Evolutionary conservation across 2,888 invertebrate genomes (phyloP).

Genomic region (Drosophila gaucha): DNA sequence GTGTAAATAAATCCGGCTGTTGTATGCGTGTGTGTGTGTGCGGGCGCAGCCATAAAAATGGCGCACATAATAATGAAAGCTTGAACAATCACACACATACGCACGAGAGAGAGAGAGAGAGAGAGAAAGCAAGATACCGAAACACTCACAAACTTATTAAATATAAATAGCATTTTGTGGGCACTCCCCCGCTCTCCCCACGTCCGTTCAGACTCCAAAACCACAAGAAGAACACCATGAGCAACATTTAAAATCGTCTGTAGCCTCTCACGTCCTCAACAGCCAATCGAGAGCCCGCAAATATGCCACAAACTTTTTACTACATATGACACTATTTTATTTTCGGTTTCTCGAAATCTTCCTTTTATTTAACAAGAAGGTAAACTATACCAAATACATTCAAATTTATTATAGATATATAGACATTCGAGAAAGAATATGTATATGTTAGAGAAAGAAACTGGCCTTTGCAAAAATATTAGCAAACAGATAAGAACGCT

Average conservation of each 20-base stretch:
- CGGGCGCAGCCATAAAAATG: constrained; percentile 34
- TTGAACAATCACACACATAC: constrained; percentile 30
- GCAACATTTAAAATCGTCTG: constrained; percentile 20
- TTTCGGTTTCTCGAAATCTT: background rate
- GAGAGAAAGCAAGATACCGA: constrained; percentile 17
- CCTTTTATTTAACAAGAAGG: background rate
- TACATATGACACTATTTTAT: constrained; percentile 18
- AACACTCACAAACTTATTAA: constrained; percentile 52
- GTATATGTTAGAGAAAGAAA: too few relatives aligned
- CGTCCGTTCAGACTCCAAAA: background rate
- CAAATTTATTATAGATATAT: too few relatives aligned
- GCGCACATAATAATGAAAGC: constrained; percentile 35
- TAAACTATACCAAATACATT: too few relatives aligned
- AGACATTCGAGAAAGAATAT: too few relatives aligned
- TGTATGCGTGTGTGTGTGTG: constrained; percentile 13
- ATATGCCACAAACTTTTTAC: constrained; percentile 3
- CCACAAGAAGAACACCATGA: constrained; percentile 9
- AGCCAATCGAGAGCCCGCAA: constrained; percentile 43
- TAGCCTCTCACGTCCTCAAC: constrained; percentile 30
- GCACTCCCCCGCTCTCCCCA: background rate
- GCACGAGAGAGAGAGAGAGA: too few relatives aligned
- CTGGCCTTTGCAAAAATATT: too few relatives aligned
- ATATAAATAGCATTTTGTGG: constrained; percentile 55
- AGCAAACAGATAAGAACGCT: too few relatives aligned
- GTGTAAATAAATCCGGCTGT: constrained; percentile 45